Evolutionary conservation across 2,888 invertebrate species (phyloP).

Genomic region (Drosophila cognata): DNA sequence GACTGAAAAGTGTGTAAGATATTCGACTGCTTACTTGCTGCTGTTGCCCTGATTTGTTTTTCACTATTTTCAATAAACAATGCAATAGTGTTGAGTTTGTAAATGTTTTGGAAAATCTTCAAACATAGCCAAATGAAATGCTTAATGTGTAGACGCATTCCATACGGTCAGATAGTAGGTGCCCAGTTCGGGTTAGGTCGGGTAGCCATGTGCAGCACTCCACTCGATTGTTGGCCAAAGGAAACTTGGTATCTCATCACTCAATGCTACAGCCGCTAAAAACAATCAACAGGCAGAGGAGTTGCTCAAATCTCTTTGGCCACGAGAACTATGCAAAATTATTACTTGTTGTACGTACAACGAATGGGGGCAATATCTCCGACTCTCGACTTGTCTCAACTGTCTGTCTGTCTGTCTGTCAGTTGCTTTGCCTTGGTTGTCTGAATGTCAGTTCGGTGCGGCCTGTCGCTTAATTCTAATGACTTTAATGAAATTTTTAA

Average conservation of each 20-base stretch:
- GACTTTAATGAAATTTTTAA: slow-evolving; percentile 84
- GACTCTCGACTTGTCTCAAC: slow-evolving; percentile 4
- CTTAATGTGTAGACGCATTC: slow-evolving; percentile 25
- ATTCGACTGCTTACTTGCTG: background rate
- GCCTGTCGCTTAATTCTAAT: slow-evolving; percentile 73
- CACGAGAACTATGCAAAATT: slow-evolving; percentile 62
- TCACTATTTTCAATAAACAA: slow-evolving; percentile 52
- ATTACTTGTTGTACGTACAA: slow-evolving; percentile 7
- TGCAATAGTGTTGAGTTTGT: slow-evolving; percentile 51
- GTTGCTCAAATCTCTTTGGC: slow-evolving; percentile 7
- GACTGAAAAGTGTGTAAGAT: slow-evolving; percentile 1
- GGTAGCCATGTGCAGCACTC: slow-evolving; percentile 48
- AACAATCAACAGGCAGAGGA: slow-evolving; percentile 66
- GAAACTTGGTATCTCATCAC: slow-evolving; percentile 65
- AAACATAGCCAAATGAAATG: slow-evolving; percentile 48
- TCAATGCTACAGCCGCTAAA: slow-evolving; percentile 71
- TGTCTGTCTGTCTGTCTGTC: slow-evolving; percentile 46
- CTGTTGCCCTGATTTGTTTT: slow-evolving; percentile 6
- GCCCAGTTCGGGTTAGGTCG: slow-evolving; percentile 2
- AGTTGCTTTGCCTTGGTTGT: slow-evolving; percentile 21
- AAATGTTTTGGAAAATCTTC: slow-evolving; percentile 66
- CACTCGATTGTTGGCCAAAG: slow-evolving; percentile 7
- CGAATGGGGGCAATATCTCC: slow-evolving; percentile 24
- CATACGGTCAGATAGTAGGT: slow-evolving; percentile 2
- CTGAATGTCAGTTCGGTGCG: slow-evolving; percentile 56